Conservation (phyloP, 1,140 invertebrate species). For the Microplitis demolitor region DNA sequence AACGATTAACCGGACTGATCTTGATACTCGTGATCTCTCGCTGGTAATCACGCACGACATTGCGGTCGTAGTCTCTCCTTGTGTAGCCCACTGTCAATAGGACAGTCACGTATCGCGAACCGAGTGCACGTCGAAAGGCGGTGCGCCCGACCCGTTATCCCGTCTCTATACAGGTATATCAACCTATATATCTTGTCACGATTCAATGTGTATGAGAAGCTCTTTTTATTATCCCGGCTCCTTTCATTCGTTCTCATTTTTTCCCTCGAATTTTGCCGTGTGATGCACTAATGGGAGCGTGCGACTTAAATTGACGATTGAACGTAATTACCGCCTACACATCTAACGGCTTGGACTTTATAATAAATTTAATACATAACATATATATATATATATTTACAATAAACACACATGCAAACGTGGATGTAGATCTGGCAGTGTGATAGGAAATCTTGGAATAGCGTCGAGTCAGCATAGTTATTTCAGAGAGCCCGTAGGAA, state of each 20-base stretch:
- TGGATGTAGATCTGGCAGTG: background rate
- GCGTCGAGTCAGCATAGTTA: slow-evolving; percentile 22
- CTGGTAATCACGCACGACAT: slow-evolving; percentile 2
- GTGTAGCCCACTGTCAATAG: slow-evolving; percentile 14
- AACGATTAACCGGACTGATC: no score
- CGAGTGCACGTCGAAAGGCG: background rate
- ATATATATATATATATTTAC: no score
- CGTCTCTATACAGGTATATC: slow-evolving; percentile 15
- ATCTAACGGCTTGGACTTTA: background rate
- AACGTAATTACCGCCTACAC: background rate
- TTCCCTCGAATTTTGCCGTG: background rate
- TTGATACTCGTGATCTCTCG: background rate
- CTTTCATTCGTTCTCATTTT: background rate
- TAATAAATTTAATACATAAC: no score
- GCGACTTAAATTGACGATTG: background rate
- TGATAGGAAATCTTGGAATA: slow-evolving; percentile 8
- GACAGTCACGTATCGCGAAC: slow-evolving; percentile 15
- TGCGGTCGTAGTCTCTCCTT: background rate
- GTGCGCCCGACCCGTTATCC: slow-evolving; percentile 4
- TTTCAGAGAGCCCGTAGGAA: slow-evolving; percentile 13
- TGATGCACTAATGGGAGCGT: slow-evolving; percentile 1
- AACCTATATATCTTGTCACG: slow-evolving; percentile 17
- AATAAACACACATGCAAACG: no score
- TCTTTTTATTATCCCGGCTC: background rate
- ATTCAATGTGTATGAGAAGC: slow-evolving; percentile 1